Percentiles rank a stretch among this genome's conserved stretches.
Conservation (phyloP, 2,113 vertebrate genomes). For the Anhinga rufa region DNA sequence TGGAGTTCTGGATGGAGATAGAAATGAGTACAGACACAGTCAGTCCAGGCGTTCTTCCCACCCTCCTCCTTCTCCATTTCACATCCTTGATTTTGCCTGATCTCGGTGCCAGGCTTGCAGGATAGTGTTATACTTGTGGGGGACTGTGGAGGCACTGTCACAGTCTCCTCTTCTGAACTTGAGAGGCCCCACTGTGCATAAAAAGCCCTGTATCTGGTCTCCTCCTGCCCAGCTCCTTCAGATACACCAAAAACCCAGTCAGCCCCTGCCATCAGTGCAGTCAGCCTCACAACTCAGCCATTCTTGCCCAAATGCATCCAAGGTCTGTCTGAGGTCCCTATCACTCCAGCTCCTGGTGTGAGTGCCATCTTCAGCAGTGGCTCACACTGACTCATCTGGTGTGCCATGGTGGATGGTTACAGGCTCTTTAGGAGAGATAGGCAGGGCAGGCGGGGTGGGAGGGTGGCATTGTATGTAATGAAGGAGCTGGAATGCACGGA, state of each 20-base stretch:
- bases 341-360: background rate
- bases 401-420: too few relatives aligned
- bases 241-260: background rate
- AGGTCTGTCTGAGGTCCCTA: background rate
- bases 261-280: background rate
- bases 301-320: background rate
- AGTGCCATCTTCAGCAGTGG: background rate
- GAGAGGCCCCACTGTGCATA: background rate
- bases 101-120: background rate
- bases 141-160: background rate
- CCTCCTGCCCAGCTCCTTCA: background rate
- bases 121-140: background rate
- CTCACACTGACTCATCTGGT: background rate
- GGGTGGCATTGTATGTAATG: too few relatives aligned
- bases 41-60: background rate
- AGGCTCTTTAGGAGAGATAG: too few relatives aligned
- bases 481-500: too few relatives aligned
- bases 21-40: background rate
- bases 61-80: background rate
- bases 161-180: background rate
- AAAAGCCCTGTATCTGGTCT: background rate
- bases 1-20: background rate
- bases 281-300: background rate
- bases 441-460: too few relatives aligned
- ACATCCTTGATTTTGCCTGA: background rate